These are phyloP conservation scores for Pollimyrus isidori DNA, from an alignment of 2,113 vertebrate species.

Conservation along the genomic window DNA sequence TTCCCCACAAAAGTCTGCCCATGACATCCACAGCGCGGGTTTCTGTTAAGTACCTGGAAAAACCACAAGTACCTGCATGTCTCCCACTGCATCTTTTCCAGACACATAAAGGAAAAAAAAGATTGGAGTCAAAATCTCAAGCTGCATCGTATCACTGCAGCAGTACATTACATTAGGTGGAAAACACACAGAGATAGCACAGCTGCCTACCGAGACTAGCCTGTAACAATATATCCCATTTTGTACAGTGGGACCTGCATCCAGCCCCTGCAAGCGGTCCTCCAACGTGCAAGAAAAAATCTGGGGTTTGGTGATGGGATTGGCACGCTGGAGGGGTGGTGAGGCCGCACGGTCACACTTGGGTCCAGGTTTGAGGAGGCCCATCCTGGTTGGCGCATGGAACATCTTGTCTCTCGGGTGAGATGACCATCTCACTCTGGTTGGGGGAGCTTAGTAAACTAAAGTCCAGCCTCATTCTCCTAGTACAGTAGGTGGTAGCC, in stretches of 20 bases:
- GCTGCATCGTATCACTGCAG: not conserved
- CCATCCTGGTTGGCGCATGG: no score
- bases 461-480: no score
- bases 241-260: not conserved
- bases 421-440: no score
- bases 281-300: no score
- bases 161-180: not conserved
- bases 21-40: not conserved
- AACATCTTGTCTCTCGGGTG: no score
- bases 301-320: no score
- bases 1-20: not conserved
- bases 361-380: no score
- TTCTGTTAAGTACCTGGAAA: not conserved
- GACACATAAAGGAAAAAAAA: not conserved
- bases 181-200: not conserved
- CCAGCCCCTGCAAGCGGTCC: no score
- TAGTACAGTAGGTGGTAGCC: no score
- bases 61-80: not conserved
- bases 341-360: no score
- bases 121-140: not conserved
- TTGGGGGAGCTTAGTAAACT: no score
- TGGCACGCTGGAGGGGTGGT: no score
- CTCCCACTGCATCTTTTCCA: not conserved
- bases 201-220: not conserved
- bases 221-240: not conserved